Evolutionary conservation across 2,888 invertebrate genomes (phyloP), one percentile per base, ranked within the genome.

Genomic region (Hydriomena furcata): DNA sequence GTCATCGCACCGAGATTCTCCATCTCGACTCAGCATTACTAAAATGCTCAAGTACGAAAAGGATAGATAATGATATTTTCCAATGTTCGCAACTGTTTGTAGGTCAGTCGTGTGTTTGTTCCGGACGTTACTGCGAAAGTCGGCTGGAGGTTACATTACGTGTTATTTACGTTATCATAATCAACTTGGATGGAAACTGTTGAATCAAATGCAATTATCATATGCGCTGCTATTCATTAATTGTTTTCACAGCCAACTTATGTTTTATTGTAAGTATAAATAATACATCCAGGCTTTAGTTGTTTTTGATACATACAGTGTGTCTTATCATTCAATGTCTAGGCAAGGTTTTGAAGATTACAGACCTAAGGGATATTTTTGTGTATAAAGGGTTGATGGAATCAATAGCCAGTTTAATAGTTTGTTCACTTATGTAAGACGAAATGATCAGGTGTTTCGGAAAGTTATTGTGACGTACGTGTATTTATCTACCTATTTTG

Each of bases 31-130:
- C 68, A 80, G 70, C 84, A 44, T 55, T 51, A 36, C 62, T 54
- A 64, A 54, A 49, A 55, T 51, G 49, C 58, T 43, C 58, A 72
- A 61, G 85, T 71, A 66, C 62, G 78, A 90, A 71, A 68, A 75
- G 78, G 88, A 88, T 71, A 70, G 76, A 71, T 63, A 65, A 79
- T 61, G 70, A 72, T 80, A 82, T 85, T 80, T 81, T 77, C 79
- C 75, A 78, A 77, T 73, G 77, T 81, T 81, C 77, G 75, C 79
- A 76, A 73, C 71, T 80, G 82, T 87, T 88, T 90, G 89, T 90
- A 89, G 90, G 89, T 90, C 89, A 90, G 87, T 86, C 85, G 79
- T 82, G 82, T 81, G 74, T 86, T 82, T 89, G 85, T 89, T 87
- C 87, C 88, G 89, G 83, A 84, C 88, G 86, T 82, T 82, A 82